A percentile compares a stretch with the other conserved stretches of the same genome.
Evolutionary conservation across 1,140 invertebrate genomes (phyloP).

Genomic region (Gonatopus flavifemur): DNA sequence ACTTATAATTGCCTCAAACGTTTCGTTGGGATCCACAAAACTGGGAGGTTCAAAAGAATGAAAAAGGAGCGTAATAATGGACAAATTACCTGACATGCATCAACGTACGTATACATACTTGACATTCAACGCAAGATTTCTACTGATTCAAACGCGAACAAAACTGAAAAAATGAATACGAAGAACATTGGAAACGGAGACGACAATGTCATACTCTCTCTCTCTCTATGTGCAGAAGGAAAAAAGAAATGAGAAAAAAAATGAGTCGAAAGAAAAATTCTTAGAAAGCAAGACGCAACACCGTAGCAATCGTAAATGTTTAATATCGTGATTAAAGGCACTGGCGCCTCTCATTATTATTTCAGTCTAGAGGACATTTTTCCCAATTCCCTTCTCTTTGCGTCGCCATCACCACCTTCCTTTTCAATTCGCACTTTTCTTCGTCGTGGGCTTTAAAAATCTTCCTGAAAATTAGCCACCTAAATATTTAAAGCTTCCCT

Average conservation of each 20-base stretch:
- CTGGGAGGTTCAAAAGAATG: too few relatives aligned
- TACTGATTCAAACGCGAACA: background rate
- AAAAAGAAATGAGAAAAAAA: constrained; percentile 5
- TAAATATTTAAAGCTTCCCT: constrained; percentile 53
- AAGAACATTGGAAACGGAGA: constrained; percentile 25
- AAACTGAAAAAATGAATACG: too few relatives aligned
- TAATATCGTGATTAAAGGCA: constrained; percentile 60
- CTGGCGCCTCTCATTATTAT: constrained; percentile 57
- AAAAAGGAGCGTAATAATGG: too few relatives aligned
- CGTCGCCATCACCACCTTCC: constrained; percentile 40
- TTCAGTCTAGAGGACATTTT: constrained; percentile 56
- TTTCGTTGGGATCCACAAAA: too few relatives aligned
- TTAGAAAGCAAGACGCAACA: constrained; percentile 29
- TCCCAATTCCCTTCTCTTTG: constrained; percentile 26
- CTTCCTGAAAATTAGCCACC: constrained; percentile 53
- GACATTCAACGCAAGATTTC: background rate
- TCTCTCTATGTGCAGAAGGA: background rate
- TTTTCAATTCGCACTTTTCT: constrained; percentile 52
- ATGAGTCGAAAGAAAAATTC: constrained; percentile 4
- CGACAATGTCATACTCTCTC: background rate
- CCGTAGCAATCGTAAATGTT: constrained; percentile 56
- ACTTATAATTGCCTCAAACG: too few relatives aligned
- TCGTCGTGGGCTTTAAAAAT: constrained; percentile 49
- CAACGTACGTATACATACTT: too few relatives aligned
- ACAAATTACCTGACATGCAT: too few relatives aligned